phyloP scores from a whole-genome alignment of 2,113 vertebrate genomes.

The Alaudala cheleensis region DNA sequence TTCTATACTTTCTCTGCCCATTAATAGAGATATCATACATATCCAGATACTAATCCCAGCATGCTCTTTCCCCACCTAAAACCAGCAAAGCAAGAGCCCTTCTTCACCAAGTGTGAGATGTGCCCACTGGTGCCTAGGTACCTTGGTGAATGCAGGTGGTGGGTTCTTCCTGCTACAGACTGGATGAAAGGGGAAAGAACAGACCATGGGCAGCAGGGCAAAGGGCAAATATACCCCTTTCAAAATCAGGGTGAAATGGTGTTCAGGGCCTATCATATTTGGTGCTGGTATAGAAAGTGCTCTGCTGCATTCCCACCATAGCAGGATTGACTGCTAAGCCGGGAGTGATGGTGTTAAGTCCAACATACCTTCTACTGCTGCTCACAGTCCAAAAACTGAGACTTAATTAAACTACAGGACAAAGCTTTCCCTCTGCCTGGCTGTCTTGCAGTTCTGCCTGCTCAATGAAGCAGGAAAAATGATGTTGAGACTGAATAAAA shows the following conservation, averaged over 20 bases:
- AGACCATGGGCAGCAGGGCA: neutral
- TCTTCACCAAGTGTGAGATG: neutral
- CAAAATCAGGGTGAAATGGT: neutral
- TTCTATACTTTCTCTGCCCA: neutral
- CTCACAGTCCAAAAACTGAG: neutral
- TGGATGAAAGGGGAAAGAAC: neutral
- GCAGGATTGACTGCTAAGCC: neutral
- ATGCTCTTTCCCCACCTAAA: neutral
- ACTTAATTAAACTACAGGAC: conserved; percentile 16
- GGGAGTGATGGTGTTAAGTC: neutral
- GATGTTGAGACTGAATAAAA: conserved; percentile 15
- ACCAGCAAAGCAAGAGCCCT: neutral
- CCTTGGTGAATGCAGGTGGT: accelerated
- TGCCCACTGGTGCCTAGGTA: neutral
- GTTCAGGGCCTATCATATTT: neutral
- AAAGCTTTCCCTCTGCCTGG: neutral
- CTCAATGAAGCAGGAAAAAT: conserved; percentile 5
- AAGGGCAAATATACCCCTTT: neutral
- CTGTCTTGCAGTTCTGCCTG: neutral
- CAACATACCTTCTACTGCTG: neutral
- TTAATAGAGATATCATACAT: neutral
- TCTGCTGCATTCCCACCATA: neutral
- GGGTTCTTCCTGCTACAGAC: accelerated
- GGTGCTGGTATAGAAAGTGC: neutral
- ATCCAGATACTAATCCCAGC: neutral